phyloP scores from a whole-genome alignment of 2,113 vertebrate species.

The Hypomesus transpacificus region DNA sequence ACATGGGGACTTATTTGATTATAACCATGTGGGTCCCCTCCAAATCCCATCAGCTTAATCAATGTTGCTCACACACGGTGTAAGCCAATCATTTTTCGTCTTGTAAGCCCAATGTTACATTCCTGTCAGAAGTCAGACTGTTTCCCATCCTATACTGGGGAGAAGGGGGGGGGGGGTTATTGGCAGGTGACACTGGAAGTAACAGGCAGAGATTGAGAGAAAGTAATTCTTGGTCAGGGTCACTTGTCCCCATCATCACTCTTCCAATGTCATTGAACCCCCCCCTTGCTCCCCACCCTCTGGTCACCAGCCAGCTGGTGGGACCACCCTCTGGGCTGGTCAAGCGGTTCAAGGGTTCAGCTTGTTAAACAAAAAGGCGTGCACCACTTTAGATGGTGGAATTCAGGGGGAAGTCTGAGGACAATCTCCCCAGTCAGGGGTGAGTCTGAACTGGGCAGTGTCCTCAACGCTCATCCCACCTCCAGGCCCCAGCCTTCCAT shows the following conservation, averaged over 20 bases:
- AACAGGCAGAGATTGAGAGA: constrained; percentile 1
- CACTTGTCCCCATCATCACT: constrained; percentile 31
- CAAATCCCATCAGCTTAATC: constrained; percentile 4
- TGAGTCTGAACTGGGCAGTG: too few relatives aligned
- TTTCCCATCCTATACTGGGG: neutral
- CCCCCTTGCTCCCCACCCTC: constrained; percentile 13
- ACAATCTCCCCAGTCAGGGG: neutral
- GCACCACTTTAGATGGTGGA: too few relatives aligned
- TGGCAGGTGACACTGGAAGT: neutral
- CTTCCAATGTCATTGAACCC: constrained; percentile 15
- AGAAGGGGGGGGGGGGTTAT: neutral
- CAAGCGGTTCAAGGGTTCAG: constrained; percentile 27
- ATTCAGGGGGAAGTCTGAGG: neutral
- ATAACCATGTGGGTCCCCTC: neutral
- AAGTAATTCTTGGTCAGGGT: constrained; percentile 19
- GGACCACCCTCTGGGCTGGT: constrained; percentile 25
- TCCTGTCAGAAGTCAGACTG: neutral
- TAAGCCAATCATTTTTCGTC: neutral
- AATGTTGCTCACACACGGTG: neutral
- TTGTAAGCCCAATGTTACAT: neutral
- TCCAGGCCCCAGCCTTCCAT: neutral
- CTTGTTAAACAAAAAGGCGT: neutral
- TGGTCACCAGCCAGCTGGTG: constrained; percentile 35
- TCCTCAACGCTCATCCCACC: too few relatives aligned
- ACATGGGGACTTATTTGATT: neutral